Evolutionary conservation across 2,888 invertebrate genomes (phyloP), one percentile per base, ranked within the genome.

Genomic region (Pyrrhosoma nymphula): DNA sequence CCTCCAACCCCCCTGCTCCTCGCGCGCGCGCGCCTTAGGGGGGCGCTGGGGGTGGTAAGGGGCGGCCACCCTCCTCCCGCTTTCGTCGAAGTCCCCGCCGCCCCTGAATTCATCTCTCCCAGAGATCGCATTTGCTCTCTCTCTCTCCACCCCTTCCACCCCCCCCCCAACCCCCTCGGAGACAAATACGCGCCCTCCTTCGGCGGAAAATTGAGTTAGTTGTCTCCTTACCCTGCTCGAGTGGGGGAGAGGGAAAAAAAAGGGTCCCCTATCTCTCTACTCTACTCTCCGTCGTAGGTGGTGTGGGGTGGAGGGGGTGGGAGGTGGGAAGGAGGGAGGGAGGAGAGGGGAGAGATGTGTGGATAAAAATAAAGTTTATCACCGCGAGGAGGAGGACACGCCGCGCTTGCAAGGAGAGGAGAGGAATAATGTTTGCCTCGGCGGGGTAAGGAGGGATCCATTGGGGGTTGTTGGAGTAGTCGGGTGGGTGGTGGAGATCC

Each of bases 151-250:
- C 26, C 63, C 91, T 2, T 20, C 26, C 63, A n/a, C 91, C 26
- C 63, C 91, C 63, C 26, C 91, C 23, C 91, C 26, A 35, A 39
- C 39, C 63, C 30, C 30, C 35, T 35, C 91, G 63, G 91, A 91
- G 63, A 91, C 63, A 91, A 69, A 91, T 63, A 63, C 91, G 63
- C 88, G n/a, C 91, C 91, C 90, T 60, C 90, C 60, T 91, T 91
- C 91, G 91, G 35, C 91, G 63, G 91, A 91, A 91, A 91, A 91
- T 91, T 91, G 91, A 91, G 91, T 91, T 91, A 91, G 91, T 91
- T 69, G 91, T 91, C 91, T 91, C 91, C 56, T 39, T 60, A 30
- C 88, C 88, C 55, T 23, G 16, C 39, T 47, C 26, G 88, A 69
- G 69, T 69, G 69, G 60, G 26, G 47, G 35, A 16, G 47, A 47